Conservation (phyloP, 2,113 vertebrate species). For the Mus musculus region DNA sequence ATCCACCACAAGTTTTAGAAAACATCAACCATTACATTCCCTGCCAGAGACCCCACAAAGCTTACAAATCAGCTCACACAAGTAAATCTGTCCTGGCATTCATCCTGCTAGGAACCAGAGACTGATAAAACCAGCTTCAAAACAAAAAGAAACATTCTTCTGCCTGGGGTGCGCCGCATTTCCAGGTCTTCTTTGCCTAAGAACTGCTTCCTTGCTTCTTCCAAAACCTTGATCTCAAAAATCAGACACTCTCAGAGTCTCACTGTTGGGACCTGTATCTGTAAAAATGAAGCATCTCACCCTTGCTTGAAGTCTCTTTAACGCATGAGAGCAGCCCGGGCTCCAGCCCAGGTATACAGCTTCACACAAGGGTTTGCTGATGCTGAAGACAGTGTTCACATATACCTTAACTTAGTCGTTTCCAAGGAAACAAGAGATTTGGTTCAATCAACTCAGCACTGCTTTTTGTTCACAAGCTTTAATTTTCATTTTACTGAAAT, state of each 20-base stretch:
- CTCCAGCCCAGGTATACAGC: not conserved
- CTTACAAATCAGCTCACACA: slow-evolving; percentile 14
- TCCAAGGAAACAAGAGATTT: slow-evolving; percentile 55
- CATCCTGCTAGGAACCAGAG: not conserved
- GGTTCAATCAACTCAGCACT: not conserved
- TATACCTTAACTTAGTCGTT: slow-evolving; percentile 15
- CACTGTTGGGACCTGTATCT: not conserved
- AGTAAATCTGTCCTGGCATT: not conserved
- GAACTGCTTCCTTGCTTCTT: not conserved
- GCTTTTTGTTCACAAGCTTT: slow-evolving; percentile 1
- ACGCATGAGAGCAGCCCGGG: not conserved
- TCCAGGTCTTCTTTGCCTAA: not conserved
- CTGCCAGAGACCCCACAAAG: not conserved
- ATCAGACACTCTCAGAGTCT: not conserved
- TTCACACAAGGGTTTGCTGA: not conserved
- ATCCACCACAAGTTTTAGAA: not conserved
- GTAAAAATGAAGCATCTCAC: not conserved
- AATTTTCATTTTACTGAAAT: slow-evolving; percentile 11
- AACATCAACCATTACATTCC: not conserved
- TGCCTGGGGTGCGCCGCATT: not conserved
- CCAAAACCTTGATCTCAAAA: slow-evolving; percentile 24
- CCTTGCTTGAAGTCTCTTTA: not conserved
- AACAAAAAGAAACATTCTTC: not conserved
- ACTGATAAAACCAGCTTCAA: not conserved
- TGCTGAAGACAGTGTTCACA: not conserved